Evolutionary conservation across 1,140 invertebrate genomes (phyloP), one percentile per base, ranked within the genome.

Genomic region (Zaprionus lachaisei): DNA sequence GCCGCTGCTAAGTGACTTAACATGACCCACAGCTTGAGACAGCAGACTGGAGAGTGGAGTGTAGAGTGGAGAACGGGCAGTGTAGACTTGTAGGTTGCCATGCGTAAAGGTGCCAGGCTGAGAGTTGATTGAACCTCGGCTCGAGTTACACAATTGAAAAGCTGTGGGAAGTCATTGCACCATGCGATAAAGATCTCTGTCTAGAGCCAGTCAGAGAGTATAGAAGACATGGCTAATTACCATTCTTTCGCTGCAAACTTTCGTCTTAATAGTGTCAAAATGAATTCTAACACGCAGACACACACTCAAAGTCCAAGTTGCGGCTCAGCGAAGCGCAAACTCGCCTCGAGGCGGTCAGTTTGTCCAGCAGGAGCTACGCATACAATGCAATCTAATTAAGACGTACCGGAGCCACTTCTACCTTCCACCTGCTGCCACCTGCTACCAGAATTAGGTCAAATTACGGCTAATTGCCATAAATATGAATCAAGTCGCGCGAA

Each of bases 141-240:
- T 87, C 81, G 68, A 79, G 86, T 90, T 90, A 85, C 86, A 90
- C 85, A 90, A 90, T 90, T 91, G 85, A 90, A 90, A 85, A 62
- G 82, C 76, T 76, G 72, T 79, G 80, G 61, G 72, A 79, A 90
- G 85, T 90, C 85, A 90, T 85, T 90, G 85, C 85, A 90, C 85
- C 81, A 66, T 77, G 82, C 58, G 76, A 89, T 85, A 74, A 63
- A 77, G 79, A 90, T 89, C 84, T 81, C 44, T 79, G 67, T 57
- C 34, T 57, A 56, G 63, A 51, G 37, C 60, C 20, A 37, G 20
- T 4, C 31, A 37, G 15, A 60, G 34, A 65, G 17, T 26, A 62
- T 60, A 34, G 44, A 56, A 70, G 64, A 69, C 76, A 72, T 47
- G 75, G 75, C 83, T 91, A 90, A 90, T 90, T 90, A 90, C 82